Evolutionary conservation across 2,888 invertebrate genomes (phyloP), one percentile per base, ranked within the genome.

Genomic region (Gisinianus flammeolus): DNA sequence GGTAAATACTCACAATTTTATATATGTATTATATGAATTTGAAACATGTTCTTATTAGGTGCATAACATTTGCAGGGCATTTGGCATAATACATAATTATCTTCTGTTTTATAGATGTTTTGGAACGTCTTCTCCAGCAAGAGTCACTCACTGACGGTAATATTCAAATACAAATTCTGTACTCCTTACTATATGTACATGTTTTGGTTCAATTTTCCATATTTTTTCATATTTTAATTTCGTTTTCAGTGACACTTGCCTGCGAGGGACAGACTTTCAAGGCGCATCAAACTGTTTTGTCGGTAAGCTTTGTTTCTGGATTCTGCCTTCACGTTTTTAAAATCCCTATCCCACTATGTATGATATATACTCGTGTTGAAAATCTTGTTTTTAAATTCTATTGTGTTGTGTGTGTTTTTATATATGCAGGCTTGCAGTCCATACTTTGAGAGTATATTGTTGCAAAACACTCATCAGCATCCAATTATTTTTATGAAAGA

Each of bases 401-500:
- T n/a, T n/a, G n/a, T n/a, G n/a, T n/a, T n/a, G n/a, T 58, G 8
- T 35, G 67, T 66, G 22, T 67, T 67, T 67, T n/a, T 8, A 6
- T 5, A n/a, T 24, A 22, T 64, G n/a, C 62, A 77, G 81, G 96
- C 95, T 86, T 96, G 95, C 89, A 95, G 95, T 89, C 95, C 95
- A 83, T 96, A 95, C 90, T 96, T 96, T 89, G 95, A 96, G 90
- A 94, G 91, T 87, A 92, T 95, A 89, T 94, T 95, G 89, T 91
- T 94, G 86, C 93, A 94, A 89, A 95, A 94, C 88, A 91, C 90
- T 85, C 83, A 95, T 89, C 94, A 94, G 86, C 95, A 95, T 89
- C 95, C 94, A 80, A 95, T 95, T 87, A 94, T 95, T 89, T 94
- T 94, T 89, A 91, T 95, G 87, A 94, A 94, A 91, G 95, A 95